A percentile compares a stretch with the other conserved stretches of the same genome.
These are phyloP conservation scores for Allygus modestus DNA, from an alignment of 2,888 invertebrate genomes.

Conservation along the genomic window DNA sequence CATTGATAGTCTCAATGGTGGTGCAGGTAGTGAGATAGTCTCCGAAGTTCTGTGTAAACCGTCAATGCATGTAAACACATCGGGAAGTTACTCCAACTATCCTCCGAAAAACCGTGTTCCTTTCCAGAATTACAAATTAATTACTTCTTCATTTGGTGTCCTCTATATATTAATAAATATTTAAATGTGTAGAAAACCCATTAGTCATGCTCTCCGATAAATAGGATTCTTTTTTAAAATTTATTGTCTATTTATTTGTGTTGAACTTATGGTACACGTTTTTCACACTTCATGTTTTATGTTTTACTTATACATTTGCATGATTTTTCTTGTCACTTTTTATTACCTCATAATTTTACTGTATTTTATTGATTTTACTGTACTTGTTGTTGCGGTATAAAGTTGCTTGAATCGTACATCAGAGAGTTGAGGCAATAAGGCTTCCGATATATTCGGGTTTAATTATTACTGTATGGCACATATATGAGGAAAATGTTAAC, in stretches of 20 bases:
- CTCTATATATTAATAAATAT: not conserved
- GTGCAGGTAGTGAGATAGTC: conserved; percentile 13
- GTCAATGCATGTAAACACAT: conserved; percentile 21
- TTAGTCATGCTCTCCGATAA: not conserved
- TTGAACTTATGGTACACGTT: not conserved
- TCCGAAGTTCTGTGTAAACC: not conserved
- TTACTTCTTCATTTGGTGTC: not conserved
- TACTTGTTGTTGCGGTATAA: not conserved
- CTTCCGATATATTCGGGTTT: too few species aligned
- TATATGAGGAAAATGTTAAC: too few species aligned
- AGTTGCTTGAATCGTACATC: not conserved
- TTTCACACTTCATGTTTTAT: conserved; percentile 1
- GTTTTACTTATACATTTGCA: conserved; percentile 30
- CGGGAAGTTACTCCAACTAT: not conserved
- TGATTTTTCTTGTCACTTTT: conserved; percentile 4
- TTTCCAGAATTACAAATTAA: not conserved
- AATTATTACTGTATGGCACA: too few species aligned
- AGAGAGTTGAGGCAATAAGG: too few species aligned
- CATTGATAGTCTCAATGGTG: conserved; percentile 9
- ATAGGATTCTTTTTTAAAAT: not conserved
- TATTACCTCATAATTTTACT: not conserved
- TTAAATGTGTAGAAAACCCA: not conserved
- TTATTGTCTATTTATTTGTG: not conserved
- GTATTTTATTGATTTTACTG: not conserved
- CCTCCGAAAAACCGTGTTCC: not conserved